These are phyloP conservation scores for Halocynthia roretzi DNA, from an alignment of 23 tunicate genomes.

Conservation along the genomic window DNA sequence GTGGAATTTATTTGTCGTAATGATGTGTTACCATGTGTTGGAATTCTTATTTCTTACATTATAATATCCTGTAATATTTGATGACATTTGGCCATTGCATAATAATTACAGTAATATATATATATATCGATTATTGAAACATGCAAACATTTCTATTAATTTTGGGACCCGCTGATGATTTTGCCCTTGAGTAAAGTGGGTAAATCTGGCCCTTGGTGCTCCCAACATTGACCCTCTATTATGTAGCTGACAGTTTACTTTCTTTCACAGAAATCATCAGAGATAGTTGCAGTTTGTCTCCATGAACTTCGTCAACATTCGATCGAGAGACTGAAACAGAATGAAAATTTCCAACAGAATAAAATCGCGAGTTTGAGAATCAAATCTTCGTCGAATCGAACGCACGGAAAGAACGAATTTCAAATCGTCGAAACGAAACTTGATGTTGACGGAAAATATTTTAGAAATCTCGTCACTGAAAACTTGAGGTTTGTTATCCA, in stretches of 20 bases:
- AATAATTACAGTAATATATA: no score
- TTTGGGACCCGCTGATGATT: no score
- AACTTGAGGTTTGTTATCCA: constrained; percentile 6
- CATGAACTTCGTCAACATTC: constrained; percentile 37
- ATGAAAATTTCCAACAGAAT: constrained; percentile 28
- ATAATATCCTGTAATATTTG: no score
- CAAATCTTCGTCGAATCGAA: constrained; percentile 39
- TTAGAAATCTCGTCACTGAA: constrained; percentile 12
- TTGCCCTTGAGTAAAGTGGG: no score
- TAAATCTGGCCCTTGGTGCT: no score
- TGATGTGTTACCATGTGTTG: no score
- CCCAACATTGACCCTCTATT: no score
- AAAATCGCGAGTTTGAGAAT: constrained; percentile 42
- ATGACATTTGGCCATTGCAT: no score
- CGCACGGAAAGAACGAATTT: neutral
- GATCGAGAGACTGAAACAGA: constrained; percentile 39
- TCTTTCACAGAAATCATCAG: constrained; percentile 18
- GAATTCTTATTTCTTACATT: no score
- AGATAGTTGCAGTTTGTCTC: constrained; percentile 15
- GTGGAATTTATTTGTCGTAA: no score
- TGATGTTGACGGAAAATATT: constrained; percentile 28
- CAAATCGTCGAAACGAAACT: constrained; percentile 40
- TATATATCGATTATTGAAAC: no score
- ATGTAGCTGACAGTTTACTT: neutral
- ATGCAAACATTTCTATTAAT: no score